Evolutionary conservation across 2,113 vertebrate species (phyloP).

Genomic region (Butorides virescens): DNA sequence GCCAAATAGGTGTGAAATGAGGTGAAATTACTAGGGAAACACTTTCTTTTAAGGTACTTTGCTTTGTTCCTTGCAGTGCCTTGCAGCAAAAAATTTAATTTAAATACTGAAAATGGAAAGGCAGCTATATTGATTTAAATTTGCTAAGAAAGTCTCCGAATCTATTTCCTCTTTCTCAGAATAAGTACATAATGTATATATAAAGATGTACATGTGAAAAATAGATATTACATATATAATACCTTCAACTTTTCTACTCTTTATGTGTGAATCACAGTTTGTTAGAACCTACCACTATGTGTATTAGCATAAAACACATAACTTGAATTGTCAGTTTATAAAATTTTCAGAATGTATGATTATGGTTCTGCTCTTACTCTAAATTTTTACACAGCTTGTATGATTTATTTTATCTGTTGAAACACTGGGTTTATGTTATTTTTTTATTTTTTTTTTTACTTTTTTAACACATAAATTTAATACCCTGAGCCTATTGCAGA

Average conservation of each 20-base stretch:
- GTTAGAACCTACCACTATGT: slow-evolving; percentile 66
- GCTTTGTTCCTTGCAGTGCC: slow-evolving; percentile 73
- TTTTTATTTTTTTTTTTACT: background rate
- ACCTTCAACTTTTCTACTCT: slow-evolving; percentile 60
- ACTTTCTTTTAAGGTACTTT: slow-evolving; percentile 79
- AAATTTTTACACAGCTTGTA: slow-evolving; percentile 69
- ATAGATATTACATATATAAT: slow-evolving; percentile 40
- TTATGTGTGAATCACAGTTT: slow-evolving; percentile 73
- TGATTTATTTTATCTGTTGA: slow-evolving; percentile 70
- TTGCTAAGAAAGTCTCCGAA: slow-evolving; percentile 70
- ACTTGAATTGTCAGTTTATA: slow-evolving; percentile 77
- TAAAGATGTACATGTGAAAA: slow-evolving; percentile 33
- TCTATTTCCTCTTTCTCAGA: slow-evolving; percentile 69
- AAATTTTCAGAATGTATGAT: slow-evolving; percentile 76
- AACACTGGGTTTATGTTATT: slow-evolving; percentile 42
- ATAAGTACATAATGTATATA: slow-evolving; percentile 27
- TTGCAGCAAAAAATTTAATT: slow-evolving; percentile 75
- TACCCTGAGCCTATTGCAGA: slow-evolving; percentile 35
- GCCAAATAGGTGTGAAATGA: slow-evolving; percentile 82
- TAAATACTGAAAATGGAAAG: slow-evolving; percentile 75
- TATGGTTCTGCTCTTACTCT: slow-evolving; percentile 66
- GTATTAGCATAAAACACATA: slow-evolving; percentile 76
- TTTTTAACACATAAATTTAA: slow-evolving; percentile 66
- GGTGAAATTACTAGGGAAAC: slow-evolving; percentile 74
- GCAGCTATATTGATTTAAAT: slow-evolving; percentile 75